phyloP scores from a whole-genome alignment of 1,140 invertebrate species.

The Trinorchestia longiramus region DNA sequence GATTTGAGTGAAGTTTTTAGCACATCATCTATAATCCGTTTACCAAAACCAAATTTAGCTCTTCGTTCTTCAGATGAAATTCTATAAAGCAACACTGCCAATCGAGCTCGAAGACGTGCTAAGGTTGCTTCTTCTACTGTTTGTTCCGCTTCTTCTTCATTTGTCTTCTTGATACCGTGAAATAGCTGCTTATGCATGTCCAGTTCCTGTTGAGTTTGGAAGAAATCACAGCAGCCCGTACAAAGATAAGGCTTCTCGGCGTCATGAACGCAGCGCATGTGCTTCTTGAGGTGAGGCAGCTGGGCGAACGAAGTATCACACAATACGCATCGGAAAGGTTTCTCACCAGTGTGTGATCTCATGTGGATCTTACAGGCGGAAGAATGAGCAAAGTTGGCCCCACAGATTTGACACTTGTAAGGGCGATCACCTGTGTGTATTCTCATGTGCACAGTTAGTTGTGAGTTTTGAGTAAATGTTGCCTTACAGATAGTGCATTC shows the following conservation, averaged over 20 bases:
- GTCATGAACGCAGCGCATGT: conserved; percentile 66
- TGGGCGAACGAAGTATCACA: conserved; percentile 64
- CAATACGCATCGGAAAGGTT: conserved; percentile 65
- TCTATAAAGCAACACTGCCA: conserved; percentile 66
- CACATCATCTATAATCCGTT: conserved; percentile 64
- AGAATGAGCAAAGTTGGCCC: conserved; percentile 65
- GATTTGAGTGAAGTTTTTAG: conserved; percentile 64
- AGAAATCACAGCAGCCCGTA: conserved; percentile 64
- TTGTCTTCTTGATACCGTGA: conserved; percentile 61
- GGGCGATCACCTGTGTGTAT: conserved; percentile 89
- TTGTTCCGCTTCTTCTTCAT: conserved; percentile 64
- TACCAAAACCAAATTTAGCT: conserved; percentile 65
- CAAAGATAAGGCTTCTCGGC: conserved; percentile 66
- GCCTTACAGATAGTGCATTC: conserved; percentile 79
- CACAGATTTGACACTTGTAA: conserved; percentile 76
- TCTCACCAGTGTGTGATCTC: conserved; percentile 66
- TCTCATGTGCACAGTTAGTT: conserved; percentile 92
- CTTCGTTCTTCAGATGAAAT: conserved; percentile 65
- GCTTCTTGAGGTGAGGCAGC: conserved; percentile 65
- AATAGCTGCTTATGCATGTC: conserved; percentile 58
- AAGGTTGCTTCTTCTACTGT: conserved; percentile 63
- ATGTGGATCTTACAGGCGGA: conserved; percentile 66
- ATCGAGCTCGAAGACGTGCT: conserved; percentile 62
- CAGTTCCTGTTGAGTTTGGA: conserved; percentile 65
- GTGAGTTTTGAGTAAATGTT: conserved; percentile 92